Conservation (phyloP, 2,888 invertebrate species). For the Pterostichus madidus region DNA sequence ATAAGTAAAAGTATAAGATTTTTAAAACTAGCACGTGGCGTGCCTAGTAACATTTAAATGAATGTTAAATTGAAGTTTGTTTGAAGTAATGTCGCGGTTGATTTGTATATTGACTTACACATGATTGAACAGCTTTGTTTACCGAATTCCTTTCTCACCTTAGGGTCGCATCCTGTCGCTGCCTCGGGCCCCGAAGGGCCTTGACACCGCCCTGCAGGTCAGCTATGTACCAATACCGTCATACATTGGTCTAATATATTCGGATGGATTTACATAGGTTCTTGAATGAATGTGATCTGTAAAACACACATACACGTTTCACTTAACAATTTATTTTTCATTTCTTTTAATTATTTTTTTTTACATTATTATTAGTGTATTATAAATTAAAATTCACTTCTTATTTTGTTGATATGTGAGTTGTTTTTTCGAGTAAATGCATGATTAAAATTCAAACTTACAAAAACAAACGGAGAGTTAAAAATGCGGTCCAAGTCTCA, state of each 20-base stretch:
- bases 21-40: constrained; percentile 53
- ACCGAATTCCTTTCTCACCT: constrained; percentile 67
- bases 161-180: constrained; percentile 66
- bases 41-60: constrained; percentile 44
- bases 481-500: constrained; percentile 77
- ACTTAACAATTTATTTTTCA: constrained; percentile 10
- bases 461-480: constrained; percentile 56
- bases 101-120: constrained; percentile 49
- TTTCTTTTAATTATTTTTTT: background rate
- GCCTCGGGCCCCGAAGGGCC: constrained; percentile 66
- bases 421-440: constrained; percentile 65
- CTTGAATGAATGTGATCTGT: constrained; percentile 58
- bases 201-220: constrained; percentile 64
- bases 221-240: constrained; percentile 64
- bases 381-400: constrained; percentile 26
- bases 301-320: constrained; percentile 44
- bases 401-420: constrained; percentile 41
- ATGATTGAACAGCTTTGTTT: constrained; percentile 60
- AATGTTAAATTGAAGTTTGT: constrained; percentile 41
- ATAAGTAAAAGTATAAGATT: constrained; percentile 45
- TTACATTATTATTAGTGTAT: constrained; percentile 18
- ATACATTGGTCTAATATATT: constrained; percentile 63
- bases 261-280: constrained; percentile 64
- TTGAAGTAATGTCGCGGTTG: constrained; percentile 43
- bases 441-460: constrained; percentile 68